Base-by-base conservation (phyloP, 2,113 vertebrate genomes). In the Poecile atricapillus region DNA sequence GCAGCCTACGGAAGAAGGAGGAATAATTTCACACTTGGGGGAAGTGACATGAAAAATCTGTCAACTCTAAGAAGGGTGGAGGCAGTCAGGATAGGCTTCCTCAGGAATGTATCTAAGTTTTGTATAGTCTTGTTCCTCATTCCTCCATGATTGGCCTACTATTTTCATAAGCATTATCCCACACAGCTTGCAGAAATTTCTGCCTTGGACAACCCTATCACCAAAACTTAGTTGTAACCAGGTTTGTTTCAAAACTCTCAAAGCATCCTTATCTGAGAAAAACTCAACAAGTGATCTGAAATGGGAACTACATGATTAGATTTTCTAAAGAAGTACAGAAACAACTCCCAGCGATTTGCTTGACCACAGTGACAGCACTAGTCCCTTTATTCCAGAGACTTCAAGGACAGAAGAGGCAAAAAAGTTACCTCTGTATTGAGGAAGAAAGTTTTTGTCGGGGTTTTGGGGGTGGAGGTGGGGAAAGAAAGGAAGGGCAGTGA, bases 1-100 rank as follows among this genome's bases (percentile, higher is more conserved):
- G 11, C 84, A 85, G 63, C 70, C 87, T 80, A 79, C 65, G 62
- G 62, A 84, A 89, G 53, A 25, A 90, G 81, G 67, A 94, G 74
- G 70, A 93, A 94, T 93, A 71, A 94, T 56, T 93, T 96, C 63
- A 69, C 88, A 93, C 41, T 44, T 83, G 58, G 23, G 35, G 67
- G 67, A 96, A 95, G 63, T 22, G 63, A 41, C 53, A 83, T 28
- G 37, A 87, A 90, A 87, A 80, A 95, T 41, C 67, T 83, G 70
- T 76, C 63, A 91, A 73, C 49, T 76, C 13, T 33, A 87, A 55
- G 44, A 33, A 83, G 25, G 23, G 5, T 55, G 71, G 67, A 93
- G 77, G 84, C 63, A 95, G 69, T 58, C 53, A 22, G 41, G 35
- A 89, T 2, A 85, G 31, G 50, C 39, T 90, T 75, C 67, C 70